These are phyloP conservation scores for Apostichopus californicus DNA, from an alignment of 35 echinoderm and acorn worm genomes.

Conservation along the genomic window DNA sequence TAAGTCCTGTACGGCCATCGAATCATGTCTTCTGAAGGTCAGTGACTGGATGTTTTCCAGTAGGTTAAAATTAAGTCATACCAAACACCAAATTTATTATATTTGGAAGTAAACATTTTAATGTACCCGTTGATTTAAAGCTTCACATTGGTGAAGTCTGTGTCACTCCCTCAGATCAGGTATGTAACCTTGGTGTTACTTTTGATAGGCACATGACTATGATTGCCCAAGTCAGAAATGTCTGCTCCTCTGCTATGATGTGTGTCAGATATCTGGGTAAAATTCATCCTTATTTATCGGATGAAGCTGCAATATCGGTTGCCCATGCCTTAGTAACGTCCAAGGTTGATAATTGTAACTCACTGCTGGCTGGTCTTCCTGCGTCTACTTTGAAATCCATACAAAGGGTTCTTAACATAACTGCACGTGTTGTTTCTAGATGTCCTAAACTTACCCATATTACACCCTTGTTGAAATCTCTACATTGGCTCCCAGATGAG, in stretches of 20 bases:
- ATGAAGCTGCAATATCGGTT: background rate
- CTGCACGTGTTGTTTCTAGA: no score
- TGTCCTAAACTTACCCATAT: no score
- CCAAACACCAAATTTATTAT: conserved; percentile 17
- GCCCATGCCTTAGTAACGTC: conserved; percentile 2
- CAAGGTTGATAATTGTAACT: background rate
- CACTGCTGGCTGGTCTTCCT: no score
- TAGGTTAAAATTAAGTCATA: background rate
- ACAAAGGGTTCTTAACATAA: no score
- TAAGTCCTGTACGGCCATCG: background rate
- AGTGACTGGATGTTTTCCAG: conserved; percentile 18
- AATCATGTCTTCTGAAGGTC: background rate
- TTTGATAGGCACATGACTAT: background rate
- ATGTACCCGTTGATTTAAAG: conserved; percentile 17
- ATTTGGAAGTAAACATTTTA: background rate
- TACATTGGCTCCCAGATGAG: no score
- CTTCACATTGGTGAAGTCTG: background rate
- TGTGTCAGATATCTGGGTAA: background rate
- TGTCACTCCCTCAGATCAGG: background rate
- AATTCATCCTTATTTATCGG: background rate
- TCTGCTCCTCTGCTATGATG: conserved; percentile 11
- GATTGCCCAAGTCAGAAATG: background rate
- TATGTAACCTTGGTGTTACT: background rate
- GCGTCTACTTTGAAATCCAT: no score
- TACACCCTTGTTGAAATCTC: no score